Evolutionary conservation across 2,797 vertebrate genomes (phyloP).

Genomic region (Sebastes oblongus): DNA sequence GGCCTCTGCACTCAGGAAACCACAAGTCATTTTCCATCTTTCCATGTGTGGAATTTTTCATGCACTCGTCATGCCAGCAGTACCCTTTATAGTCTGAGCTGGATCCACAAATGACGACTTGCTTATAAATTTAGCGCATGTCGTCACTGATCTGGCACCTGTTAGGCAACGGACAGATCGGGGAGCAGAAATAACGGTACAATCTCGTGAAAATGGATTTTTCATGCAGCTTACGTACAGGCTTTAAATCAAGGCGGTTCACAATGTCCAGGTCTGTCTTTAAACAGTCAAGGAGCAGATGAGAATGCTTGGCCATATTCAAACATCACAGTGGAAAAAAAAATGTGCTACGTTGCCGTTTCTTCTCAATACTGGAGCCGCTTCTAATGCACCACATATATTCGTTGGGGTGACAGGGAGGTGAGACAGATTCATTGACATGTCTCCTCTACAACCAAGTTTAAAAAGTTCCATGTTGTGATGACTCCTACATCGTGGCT

Average conservation of each 20-base stretch:
- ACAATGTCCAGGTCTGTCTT: constrained; percentile 22
- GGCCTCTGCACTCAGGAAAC: constrained; percentile 79
- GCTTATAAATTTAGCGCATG: constrained; percentile 77
- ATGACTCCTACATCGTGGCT: neutral
- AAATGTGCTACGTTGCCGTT: constrained; percentile 12
- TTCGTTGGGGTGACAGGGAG: neutral
- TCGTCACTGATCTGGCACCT: constrained; percentile 77
- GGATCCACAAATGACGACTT: constrained; percentile 67
- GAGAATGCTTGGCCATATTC: constrained; percentile 29
- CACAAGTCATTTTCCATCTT: constrained; percentile 83
- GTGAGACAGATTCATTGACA: neutral
- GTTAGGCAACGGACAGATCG: constrained; percentile 20
- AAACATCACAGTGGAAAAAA: constrained; percentile 13
- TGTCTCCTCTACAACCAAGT: neutral
- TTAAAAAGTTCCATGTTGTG: neutral
- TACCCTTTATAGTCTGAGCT: constrained; percentile 68
- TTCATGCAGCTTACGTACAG: constrained; percentile 8
- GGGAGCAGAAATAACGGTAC: constrained; percentile 35
- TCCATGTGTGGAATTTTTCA: constrained; percentile 84
- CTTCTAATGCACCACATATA: constrained; percentile 8
- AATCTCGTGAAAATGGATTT: constrained; percentile 50
- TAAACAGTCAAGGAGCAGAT: constrained; percentile 8
- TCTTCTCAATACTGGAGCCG: constrained; percentile 2
- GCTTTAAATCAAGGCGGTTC: constrained; percentile 27
- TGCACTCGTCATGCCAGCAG: constrained; percentile 71